These are phyloP conservation scores for Meghimatium bilineatum DNA, from an alignment of 2,888 invertebrate genomes.

Conservation along the genomic window DNA sequence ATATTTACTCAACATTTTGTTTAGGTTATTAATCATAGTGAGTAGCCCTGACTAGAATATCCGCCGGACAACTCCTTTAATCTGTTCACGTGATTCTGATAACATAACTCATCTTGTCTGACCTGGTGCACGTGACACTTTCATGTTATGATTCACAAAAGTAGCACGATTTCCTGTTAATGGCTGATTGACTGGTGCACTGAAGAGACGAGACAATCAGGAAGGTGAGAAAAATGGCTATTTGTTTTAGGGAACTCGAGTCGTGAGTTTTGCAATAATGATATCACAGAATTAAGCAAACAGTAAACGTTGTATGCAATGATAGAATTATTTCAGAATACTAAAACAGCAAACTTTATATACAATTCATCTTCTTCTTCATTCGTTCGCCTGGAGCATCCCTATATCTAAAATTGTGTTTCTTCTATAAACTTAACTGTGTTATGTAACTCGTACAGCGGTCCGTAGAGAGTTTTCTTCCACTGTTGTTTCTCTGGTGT, in stretches of 20 bases:
- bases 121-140: not conserved
- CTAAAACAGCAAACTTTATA: no score
- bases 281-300: not conserved
- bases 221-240: not conserved
- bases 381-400: no score
- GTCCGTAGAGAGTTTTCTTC: no score
- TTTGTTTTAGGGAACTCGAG: not conserved
- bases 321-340: no score
- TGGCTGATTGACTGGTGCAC: not conserved
- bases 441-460: no score
- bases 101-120: not conserved
- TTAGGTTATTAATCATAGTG: slow-evolving; percentile 5
- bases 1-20: not conserved
- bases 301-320: no score
- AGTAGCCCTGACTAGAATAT: not conserved
- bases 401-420: no score
- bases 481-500: no score
- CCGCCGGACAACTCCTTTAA: not conserved
- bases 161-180: slow-evolving; percentile 14
- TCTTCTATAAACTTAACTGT: no score
- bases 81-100: slow-evolving; percentile 13
- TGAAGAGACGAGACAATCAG: not conserved
- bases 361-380: no score
- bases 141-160: not conserved
- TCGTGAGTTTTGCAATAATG: not conserved